Percentiles rank a stretch among this genome's conserved stretches.
Conservation (phyloP, 2,797 vertebrate genomes). For the Potorous gilbertii region DNA sequence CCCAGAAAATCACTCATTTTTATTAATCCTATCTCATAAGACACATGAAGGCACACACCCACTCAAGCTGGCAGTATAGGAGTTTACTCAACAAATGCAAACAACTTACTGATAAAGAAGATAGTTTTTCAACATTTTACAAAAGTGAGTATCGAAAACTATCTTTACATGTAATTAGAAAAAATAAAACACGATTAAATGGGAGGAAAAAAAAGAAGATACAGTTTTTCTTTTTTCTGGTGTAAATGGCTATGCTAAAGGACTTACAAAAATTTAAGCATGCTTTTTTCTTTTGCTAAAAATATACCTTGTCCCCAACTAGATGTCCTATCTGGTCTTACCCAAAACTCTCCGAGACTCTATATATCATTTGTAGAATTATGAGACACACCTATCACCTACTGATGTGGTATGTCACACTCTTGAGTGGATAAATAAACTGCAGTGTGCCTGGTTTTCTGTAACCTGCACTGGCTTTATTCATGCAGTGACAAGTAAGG, state of each 20-base stretch:
- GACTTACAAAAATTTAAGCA: background rate
- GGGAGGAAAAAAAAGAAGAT: no score
- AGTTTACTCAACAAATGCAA: background rate
- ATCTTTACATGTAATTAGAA: no score
- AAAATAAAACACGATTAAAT: no score
- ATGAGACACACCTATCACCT: background rate
- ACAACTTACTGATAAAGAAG: background rate
- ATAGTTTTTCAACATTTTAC: background rate
- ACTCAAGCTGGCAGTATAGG: background rate
- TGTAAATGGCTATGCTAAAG: background rate
- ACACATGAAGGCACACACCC: background rate
- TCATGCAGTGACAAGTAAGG: background rate
- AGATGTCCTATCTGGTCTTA: background rate
- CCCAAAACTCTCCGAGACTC: background rate
- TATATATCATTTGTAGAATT: background rate
- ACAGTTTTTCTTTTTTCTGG: background rate
- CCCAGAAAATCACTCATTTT: background rate
- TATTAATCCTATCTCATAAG: background rate
- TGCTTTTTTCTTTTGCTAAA: background rate
- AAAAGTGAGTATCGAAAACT: no score
- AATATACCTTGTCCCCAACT: background rate
- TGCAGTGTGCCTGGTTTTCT: background rate
- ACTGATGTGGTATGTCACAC: background rate
- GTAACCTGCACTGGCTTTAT: background rate
- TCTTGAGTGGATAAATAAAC: background rate